A percentile compares a stretch with the other conserved stretches of the same genome.
Evolutionary conservation across 2,888 invertebrate genomes (phyloP).

Genomic region (Portevinia maculata): DNA sequence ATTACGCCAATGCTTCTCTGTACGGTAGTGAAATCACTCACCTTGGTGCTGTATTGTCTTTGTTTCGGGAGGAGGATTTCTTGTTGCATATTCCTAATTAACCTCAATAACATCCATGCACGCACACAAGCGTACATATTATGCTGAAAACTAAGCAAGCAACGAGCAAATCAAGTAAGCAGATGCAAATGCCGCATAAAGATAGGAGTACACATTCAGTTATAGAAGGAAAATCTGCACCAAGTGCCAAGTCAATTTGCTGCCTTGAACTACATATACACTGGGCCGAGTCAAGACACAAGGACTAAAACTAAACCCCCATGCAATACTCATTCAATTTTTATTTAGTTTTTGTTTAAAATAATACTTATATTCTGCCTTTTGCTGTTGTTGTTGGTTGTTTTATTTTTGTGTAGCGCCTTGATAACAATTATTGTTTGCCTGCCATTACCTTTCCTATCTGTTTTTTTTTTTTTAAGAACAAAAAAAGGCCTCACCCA

Average conservation of each 20-base stretch:
- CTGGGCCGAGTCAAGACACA: background rate
- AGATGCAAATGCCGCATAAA: slow-evolving; percentile 14
- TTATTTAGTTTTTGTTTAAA: background rate
- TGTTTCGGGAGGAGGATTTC: background rate
- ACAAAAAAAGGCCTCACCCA: background rate
- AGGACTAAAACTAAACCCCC: background rate
- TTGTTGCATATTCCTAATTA: background rate
- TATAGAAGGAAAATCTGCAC: background rate
- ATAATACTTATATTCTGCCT: slow-evolving; percentile 12
- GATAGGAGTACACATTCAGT: background rate
- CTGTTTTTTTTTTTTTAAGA: too few relatives aligned
- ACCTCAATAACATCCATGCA: background rate
- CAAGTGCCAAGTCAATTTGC: slow-evolving; percentile 34
- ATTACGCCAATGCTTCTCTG: background rate
- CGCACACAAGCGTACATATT: background rate
- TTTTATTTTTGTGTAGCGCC: slow-evolving; percentile 2
- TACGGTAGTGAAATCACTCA: background rate
- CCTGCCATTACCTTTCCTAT: slow-evolving; percentile 49
- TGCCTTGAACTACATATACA: slow-evolving; percentile 48
- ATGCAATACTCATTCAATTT: background rate
- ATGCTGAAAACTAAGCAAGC: background rate
- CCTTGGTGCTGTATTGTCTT: too few relatives aligned
- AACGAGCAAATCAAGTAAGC: slow-evolving; percentile 30
- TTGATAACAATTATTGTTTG: slow-evolving; percentile 53
- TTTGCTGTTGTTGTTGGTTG: background rate